Base-by-base conservation (phyloP, 2,113 vertebrate species). In the Phyllopteryx taeniolatus region DNA sequence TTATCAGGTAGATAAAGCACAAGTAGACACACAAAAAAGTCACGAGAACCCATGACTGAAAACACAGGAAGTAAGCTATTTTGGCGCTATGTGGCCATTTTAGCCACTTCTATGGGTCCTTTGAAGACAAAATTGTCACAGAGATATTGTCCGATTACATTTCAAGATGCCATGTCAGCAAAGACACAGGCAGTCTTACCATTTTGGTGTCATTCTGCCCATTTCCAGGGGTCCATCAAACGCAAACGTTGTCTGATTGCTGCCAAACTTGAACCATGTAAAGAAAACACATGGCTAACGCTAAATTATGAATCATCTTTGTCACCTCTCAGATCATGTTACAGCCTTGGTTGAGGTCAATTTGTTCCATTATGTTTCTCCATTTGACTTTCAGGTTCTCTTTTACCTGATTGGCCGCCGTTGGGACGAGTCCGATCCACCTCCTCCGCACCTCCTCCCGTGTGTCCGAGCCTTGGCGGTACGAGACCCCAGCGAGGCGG, bases 341-440 rank as follows among this genome's bases (percentile, higher is more conserved):
- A 9, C 20, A 64, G 20, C 8, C n/a, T 46, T 8, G 12, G 13
- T 13, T n/a, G 42, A 62, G 7, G 10, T 33, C 17, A 5, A 14
- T 15, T 14, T 31, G 14, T 14, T 66, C 9, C 9, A 14, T 53
- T 8, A 35, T 68, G 27, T 35, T 51, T 11, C 61, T 70, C 6
- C 53, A 33, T 73, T 67, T 35, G 31, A 8, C 17, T 42, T 17
- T 44, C 92, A 98, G 89, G 94, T 95, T 2, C 72, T 99, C 62
- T 99, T 99, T 86, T 96, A 99, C 2, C 74, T 99, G 4, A 87
- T 90, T 0, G 98, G 98, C n/a, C 94, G 88, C 67, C 93, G 90
- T 76, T 99, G 98, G 97, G 93, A 94, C 0, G 94, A 94, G 53
- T 70, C 78, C 1, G 82, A 87, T 0, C 85, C 89, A 3, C 80